Evolutionary conservation across 2,113 vertebrate species (phyloP).

Genomic region (Epinephelus moara): DNA sequence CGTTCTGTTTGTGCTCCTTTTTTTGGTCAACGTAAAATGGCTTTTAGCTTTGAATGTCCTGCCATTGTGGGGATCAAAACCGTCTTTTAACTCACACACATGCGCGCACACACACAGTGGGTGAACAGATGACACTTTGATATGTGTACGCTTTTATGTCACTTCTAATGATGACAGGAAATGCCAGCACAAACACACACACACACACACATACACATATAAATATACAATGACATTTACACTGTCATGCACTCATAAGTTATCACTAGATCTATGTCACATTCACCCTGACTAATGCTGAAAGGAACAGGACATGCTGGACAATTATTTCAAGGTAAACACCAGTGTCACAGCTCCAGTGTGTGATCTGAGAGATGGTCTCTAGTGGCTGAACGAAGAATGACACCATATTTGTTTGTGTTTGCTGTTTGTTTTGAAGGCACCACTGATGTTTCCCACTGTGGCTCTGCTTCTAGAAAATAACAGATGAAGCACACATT

Average conservation of each 20-base stretch:
- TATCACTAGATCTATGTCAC: constrained; percentile 11
- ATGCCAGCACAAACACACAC: constrained; percentile 44
- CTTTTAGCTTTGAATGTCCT: constrained; percentile 61
- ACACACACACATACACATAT: constrained; percentile 5
- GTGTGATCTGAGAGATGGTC: neutral
- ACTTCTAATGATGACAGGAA: constrained; percentile 64
- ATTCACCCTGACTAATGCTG: constrained; percentile 9
- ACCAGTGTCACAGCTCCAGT: neutral
- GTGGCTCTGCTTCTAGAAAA: neutral
- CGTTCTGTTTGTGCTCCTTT: constrained; percentile 1
- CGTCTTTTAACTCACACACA: constrained; percentile 58
- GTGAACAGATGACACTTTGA: constrained; percentile 75
- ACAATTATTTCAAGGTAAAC: constrained; percentile 12
- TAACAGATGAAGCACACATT: neutral
- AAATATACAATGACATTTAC: constrained; percentile 10
- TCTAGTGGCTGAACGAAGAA: constrained; percentile 23
- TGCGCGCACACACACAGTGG: constrained; percentile 28
- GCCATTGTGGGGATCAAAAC: constrained; percentile 64
- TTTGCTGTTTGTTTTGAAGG: constrained; percentile 1
- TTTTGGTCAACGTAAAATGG: constrained; percentile 36
- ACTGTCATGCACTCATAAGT: neutral
- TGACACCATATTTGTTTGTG: neutral
- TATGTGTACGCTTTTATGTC: constrained; percentile 69
- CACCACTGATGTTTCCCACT: neutral
- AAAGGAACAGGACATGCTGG: constrained; percentile 12